Percentiles rank a stretch among this genome's conserved stretches.
Conservation (phyloP, 2,888 invertebrate genomes). For the Laspeyria flexula region DNA sequence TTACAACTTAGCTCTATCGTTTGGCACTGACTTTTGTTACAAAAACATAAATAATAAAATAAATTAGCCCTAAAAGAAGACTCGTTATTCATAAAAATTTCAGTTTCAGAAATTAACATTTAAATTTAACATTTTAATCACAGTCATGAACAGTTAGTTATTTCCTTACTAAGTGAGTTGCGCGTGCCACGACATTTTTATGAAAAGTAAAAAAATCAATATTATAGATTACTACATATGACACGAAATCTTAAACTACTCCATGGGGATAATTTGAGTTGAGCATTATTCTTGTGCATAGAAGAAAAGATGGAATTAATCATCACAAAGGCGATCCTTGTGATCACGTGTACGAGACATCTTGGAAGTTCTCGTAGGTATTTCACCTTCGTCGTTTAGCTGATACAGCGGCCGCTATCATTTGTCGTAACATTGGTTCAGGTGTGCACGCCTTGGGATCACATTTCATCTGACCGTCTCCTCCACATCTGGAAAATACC, state of each 20-base stretch:
- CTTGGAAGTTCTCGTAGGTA: conserved; percentile 51
- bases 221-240: conserved; percentile 78
- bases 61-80: conserved; percentile 72
- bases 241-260: conserved; percentile 85
- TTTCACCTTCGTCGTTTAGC: conserved; percentile 90
- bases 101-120: conserved; percentile 70
- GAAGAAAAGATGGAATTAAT: conserved; percentile 75
- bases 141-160: conserved; percentile 77
- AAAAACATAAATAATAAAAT: conserved; percentile 69
- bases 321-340: conserved; percentile 75
- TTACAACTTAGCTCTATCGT: conserved; percentile 83
- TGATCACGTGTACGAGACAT: conserved; percentile 65
- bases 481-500: conserved; percentile 91
- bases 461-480: conserved; percentile 97
- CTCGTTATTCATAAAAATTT: conserved; percentile 63
- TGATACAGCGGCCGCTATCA: conserved; percentile 93
- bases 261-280: conserved; percentile 83
- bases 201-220: conserved; percentile 67
- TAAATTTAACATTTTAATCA: conserved; percentile 79
- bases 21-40: conserved; percentile 81
- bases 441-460: conserved; percentile 96
- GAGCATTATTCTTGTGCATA: conserved; percentile 84
- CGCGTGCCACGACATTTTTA: conserved; percentile 76
- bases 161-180: conserved; percentile 70
- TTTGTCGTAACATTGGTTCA: conserved; percentile 95